phyloP scores from a whole-genome alignment of 1,140 invertebrate genomes.

The Solenopsis fugax region DNA sequence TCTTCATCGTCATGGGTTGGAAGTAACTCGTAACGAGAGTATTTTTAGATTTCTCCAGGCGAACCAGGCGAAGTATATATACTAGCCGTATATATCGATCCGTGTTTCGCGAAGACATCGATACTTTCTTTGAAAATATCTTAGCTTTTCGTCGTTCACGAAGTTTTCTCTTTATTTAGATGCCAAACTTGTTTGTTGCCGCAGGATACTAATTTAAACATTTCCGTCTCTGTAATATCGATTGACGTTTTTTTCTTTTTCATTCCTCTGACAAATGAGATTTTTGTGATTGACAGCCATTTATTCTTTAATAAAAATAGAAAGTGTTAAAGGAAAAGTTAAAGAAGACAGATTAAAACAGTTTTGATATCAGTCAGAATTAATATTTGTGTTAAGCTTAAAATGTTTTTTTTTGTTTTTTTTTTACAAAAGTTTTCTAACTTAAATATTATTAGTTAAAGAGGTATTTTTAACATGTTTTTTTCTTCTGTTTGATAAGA shows the following conservation, averaged over 20 bases:
- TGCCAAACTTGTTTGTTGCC: constrained; percentile 39
- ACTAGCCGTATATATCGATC: constrained; percentile 44
- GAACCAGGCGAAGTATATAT: not conserved
- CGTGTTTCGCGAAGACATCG: constrained; percentile 47
- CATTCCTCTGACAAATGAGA: not conserved
- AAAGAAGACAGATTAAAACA: not conserved
- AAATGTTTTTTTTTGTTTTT: not conserved
- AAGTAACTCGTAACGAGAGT: constrained; percentile 77
- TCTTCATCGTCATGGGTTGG: constrained; percentile 65
- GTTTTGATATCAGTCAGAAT: not conserved
- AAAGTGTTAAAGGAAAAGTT: not conserved
- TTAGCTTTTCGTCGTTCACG: constrained; percentile 16
- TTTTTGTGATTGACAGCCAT: not conserved
- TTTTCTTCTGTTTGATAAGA: not conserved
- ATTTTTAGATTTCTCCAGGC: constrained; percentile 59
- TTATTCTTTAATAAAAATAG: not conserved
- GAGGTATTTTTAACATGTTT: not conserved
- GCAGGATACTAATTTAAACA: constrained; percentile 24
- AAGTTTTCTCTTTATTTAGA: constrained; percentile 49
- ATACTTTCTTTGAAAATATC: constrained; percentile 43
- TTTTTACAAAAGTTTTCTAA: not conserved
- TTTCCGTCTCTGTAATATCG: constrained; percentile 35
- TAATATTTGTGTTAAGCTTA: constrained; percentile 3
- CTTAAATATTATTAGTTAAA: not conserved
- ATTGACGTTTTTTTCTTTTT: constrained; percentile 11